Conservation (phyloP, 2,113 vertebrate genomes). For the Megaleporinus macrocephalus region DNA sequence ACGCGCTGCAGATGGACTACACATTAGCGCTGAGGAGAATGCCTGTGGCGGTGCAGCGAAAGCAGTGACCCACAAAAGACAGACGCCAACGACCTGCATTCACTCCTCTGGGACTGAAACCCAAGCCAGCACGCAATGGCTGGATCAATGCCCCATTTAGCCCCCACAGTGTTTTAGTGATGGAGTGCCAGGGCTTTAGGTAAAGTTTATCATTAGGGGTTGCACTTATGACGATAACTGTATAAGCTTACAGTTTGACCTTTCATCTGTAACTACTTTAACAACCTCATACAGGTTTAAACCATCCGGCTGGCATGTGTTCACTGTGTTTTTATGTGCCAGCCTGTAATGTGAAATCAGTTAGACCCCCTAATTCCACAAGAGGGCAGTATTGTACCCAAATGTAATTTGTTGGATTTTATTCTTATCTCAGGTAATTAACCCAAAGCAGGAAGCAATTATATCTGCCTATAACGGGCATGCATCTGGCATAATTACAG, state of each 20-base stretch:
- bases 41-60: slow-evolving; percentile 33
- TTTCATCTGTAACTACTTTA: not conserved
- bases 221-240: no score
- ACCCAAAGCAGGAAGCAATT: not conserved
- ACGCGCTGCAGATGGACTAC: slow-evolving; percentile 4
- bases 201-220: no score
- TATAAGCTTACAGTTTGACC: no score
- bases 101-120: slow-evolving; percentile 47
- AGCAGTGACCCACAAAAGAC: slow-evolving; percentile 48
- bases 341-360: not conserved
- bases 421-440: not conserved
- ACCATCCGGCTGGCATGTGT: not conserved
- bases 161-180: no score
- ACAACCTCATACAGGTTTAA: not conserved
- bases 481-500: not conserved
- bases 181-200: no score
- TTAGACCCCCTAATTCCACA: not conserved
- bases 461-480: not conserved
- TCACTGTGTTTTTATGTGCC: not conserved
- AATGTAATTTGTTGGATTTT: not conserved
- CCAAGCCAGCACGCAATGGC: slow-evolving; percentile 17
- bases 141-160: slow-evolving; percentile 52
- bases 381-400: slow-evolving; percentile 36
- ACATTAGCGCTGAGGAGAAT: slow-evolving; percentile 20
- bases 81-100: slow-evolving; percentile 30